Conservation (phyloP, 2,797 vertebrate genomes). For the Threskiornis aethiopicus region DNA sequence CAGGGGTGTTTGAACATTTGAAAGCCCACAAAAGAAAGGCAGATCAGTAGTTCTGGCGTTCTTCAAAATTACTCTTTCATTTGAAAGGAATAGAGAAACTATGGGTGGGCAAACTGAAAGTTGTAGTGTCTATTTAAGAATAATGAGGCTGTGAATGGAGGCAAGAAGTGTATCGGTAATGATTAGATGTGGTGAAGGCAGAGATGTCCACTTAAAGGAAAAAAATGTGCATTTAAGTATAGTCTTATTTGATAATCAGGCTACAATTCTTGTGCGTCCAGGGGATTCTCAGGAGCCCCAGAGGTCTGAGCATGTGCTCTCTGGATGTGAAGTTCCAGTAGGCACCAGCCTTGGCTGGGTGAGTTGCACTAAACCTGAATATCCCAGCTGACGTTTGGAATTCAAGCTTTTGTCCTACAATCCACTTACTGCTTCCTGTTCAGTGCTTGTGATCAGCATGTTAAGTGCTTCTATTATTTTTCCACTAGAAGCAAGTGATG, state of each 20-base stretch:
- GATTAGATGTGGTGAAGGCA: background rate
- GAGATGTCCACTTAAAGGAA: background rate
- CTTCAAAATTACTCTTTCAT: conserved; percentile 53
- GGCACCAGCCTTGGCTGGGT: background rate
- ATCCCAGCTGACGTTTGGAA: background rate
- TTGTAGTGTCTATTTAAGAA: conserved; percentile 18
- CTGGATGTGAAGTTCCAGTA: background rate
- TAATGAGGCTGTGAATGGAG: conserved; percentile 31
- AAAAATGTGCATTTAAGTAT: background rate
- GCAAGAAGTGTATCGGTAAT: background rate
- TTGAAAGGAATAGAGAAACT: conserved; percentile 37
- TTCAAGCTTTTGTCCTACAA: background rate
- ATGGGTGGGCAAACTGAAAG: conserved; percentile 37
- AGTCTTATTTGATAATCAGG: background rate
- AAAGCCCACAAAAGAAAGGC: conserved; percentile 31
- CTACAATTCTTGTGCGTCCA: background rate
- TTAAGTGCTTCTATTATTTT: background rate
- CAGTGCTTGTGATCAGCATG: no score
- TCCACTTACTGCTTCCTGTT: background rate
- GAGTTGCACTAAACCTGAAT: background rate
- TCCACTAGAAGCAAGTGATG: background rate
- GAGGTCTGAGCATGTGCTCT: background rate
- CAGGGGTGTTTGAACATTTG: conserved; percentile 30
- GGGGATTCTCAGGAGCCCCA: background rate
- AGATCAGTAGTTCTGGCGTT: conserved; percentile 37